Base-by-base conservation (phyloP, 1,140 invertebrate species). In the Aphelenchoides besseyi region DNA sequence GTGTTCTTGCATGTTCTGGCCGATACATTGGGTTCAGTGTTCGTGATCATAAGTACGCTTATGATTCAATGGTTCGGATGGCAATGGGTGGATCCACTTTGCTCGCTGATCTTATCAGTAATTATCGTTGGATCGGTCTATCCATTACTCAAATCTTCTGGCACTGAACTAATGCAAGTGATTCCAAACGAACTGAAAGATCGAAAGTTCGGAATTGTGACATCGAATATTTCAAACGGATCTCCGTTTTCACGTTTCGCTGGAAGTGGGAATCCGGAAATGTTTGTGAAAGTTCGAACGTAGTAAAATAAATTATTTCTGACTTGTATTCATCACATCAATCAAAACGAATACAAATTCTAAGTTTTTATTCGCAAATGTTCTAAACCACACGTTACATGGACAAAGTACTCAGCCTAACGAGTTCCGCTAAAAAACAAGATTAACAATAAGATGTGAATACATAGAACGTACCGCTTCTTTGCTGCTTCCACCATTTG, bases 1-100 rank as follows among this genome's bases (percentile, higher is more conserved):
- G 88, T 89, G 2, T 89, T 89, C 83, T 85, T 90, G 0, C 89
- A 89, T 77, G 87, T 89, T 41, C 73, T 89, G 30, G 89, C 89
- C 8, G 89, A 89, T 79, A 89, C 89, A 1, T 79, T 90, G 54
- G 89, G 89, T 26, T 88, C 88, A 78, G 87, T 89, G 28, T 89
- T 89, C 52, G 89, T 89, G 1, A 89, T 90, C 63, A 85, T 89
- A 16, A 89, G 88, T 16, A 88, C 89, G 2, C 70, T 90, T n/a
- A 80, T 89, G 2, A 89, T 89, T 54, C 86, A 90, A 77, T 85
- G 87, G 70, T 88, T 88, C 85, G 89, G 87, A 3, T 88, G 87
- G 87, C 85, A 87, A 61, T 87, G 89, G 68, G 88, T 89, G 2
- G 89, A 89, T 80, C 89, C 89, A 1, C 83, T 90, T n/a, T 90